Base-by-base conservation (phyloP, 2,797 vertebrate species). In the Gambusia yucatana region DNA sequence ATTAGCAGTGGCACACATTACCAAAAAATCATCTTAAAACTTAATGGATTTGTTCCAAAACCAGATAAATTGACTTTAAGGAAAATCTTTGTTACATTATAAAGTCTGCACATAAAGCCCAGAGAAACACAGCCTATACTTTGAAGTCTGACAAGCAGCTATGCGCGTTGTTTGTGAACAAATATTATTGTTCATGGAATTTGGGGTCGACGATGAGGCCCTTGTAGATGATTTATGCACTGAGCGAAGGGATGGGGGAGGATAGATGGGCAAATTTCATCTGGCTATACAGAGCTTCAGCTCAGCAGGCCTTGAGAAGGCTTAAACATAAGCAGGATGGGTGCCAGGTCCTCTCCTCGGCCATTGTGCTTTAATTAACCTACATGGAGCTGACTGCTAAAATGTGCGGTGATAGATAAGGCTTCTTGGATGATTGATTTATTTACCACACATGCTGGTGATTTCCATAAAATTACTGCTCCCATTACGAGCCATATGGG, bases 301-400 rank as follows among this genome's bases (percentile, higher is more conserved):
- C 94, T 93, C 92, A 95, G 94, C 92, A 89, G 93, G 95, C 93
- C 94, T 92, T 75, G 90, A 91, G 91, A 85, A 93, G 93, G 91
- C 94, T 96, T 95, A 94, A 92, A 93, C 93, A 91, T 87, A 90
- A 91, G 92, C 94, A 93, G 94, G 94, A 96, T 73, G 82, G 91
- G 82, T 96, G 95, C 95, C 95, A 96, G 95, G 87, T 92, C 92
- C 89, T 92, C 93, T 93, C 83, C 89, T 90, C 89, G 91, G 93
- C 95, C 92, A 95, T 95, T 95, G 94, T 95, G 92, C 95, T 94
- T 95, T 96, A 96, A 96, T 96, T 96, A 96, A 96, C 95, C 95
- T 96, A 94, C 90, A 93, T 94, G 92, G 92, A 91, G 91, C 91
- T 91, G 93, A 93, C 93, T 90, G 93, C 87, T 89, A 91, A 95